A percentile compares a stretch with the other conserved stretches of the same genome.
Conservation (phyloP, 2,113 vertebrate genomes). For the Hippocampus zosterae region DNA sequence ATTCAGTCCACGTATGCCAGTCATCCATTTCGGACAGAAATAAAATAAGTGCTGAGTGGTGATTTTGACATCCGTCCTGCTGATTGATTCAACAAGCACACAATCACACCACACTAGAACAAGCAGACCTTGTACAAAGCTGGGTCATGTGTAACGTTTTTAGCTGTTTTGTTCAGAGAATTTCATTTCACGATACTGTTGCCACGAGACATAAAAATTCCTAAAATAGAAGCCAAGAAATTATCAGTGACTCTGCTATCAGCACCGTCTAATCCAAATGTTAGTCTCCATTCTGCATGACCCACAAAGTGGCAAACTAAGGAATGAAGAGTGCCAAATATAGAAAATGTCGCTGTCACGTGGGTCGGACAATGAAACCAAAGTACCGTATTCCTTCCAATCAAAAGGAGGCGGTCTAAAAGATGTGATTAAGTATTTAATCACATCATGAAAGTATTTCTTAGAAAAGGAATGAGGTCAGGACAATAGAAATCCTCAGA, state of each 20-base stretch:
- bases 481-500: no score
- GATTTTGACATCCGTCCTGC: neutral
- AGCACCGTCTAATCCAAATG: neutral
- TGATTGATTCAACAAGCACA: neutral
- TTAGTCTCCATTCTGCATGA: no score
- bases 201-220: neutral
- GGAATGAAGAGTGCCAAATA: no score
- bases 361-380: no score
- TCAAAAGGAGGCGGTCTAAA: no score
- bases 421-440: no score
- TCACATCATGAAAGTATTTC: no score
- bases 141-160: neutral
- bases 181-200: neutral
- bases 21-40: neutral
- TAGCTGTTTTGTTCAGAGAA: neutral
- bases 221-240: neutral
- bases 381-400: no score
- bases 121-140: neutral
- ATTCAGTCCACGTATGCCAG: no score
- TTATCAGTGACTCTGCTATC: neutral
- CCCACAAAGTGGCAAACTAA: no score
- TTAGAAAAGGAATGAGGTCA: no score
- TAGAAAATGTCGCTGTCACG: no score
- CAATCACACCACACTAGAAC: neutral
- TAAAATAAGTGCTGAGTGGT: neutral